Evolutionary conservation across 2,113 vertebrate species (phyloP).

Genomic region (Ochotona curzoniae): DNA sequence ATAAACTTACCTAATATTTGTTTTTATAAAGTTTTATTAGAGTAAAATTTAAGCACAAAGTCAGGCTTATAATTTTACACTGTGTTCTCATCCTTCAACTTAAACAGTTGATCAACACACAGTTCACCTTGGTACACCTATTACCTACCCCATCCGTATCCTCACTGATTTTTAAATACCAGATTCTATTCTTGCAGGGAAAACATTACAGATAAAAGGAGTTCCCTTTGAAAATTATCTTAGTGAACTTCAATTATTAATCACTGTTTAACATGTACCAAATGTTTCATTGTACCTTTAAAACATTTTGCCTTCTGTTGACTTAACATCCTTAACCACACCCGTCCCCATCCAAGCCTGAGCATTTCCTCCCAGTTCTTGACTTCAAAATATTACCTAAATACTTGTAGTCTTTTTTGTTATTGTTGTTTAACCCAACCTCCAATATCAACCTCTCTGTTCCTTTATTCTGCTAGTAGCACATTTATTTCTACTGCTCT

Average conservation of each 20-base stretch:
- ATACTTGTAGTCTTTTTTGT: conserved; percentile 19
- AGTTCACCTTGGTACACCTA: neutral
- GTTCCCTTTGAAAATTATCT: conserved; percentile 53
- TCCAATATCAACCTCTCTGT: neutral
- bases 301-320: conserved; percentile 48
- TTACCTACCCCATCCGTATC: neutral
- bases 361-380: conserved; percentile 39
- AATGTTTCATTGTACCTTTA: conserved; percentile 22
- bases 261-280: conserved; percentile 1
- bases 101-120: neutral
- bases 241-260: conserved; percentile 39
- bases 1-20: neutral
- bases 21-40: conserved; percentile 26
- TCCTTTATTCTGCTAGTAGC: neutral
- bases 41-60: neutral
- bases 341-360: neutral
- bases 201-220: conserved; percentile 37
- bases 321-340: neutral
- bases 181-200: neutral
- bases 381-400: conserved; percentile 53
- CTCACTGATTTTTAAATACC: conserved; percentile 28
- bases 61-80: neutral
- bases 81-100: neutral
- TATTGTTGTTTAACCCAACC: neutral
- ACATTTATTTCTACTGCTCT: conserved; percentile 43